Percentiles rank a stretch among this genome's conserved stretches.
These are phyloP conservation scores for Plebejus melissa DNA, from an alignment of 2,888 invertebrate species.

Conservation along the genomic window DNA sequence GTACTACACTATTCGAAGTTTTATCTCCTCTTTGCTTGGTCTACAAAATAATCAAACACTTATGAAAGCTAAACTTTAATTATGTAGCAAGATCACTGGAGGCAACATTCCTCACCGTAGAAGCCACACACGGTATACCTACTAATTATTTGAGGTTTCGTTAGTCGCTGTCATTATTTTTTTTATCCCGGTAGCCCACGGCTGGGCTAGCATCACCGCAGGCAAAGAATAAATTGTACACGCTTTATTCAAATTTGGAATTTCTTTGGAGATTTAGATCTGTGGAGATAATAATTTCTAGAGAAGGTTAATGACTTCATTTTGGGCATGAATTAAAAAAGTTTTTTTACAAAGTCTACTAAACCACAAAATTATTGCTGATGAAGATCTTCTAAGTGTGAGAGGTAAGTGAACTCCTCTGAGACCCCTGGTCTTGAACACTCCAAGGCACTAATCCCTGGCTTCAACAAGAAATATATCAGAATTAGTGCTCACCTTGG, in stretches of 20 bases:
- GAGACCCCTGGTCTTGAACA: too few species aligned
- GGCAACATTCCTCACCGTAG: background rate
- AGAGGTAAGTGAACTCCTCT: too few species aligned
- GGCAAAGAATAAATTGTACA: conserved; percentile 27
- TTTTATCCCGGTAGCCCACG: conserved; percentile 30
- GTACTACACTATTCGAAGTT: too few species aligned
- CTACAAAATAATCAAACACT: background rate
- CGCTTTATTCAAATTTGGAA: conserved; percentile 16
- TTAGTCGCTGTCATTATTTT: conserved; percentile 20
- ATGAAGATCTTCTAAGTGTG: too few species aligned
- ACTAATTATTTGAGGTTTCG: conserved; percentile 20
- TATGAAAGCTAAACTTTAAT: conserved; percentile 11
- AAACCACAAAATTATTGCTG: background rate
- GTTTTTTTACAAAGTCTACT: background rate
- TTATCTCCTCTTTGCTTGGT: background rate
- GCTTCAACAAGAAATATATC: too few species aligned
- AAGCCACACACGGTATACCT: conserved; percentile 19
- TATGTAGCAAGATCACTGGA: background rate
- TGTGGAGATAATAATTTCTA: background rate
- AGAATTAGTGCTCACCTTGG: too few species aligned
- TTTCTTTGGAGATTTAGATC: conserved; percentile 16
- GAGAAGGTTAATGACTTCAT: conserved; percentile 12
- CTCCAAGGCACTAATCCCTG: too few species aligned
- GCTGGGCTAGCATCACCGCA: conserved; percentile 25
- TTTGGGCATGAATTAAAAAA: background rate